Evolutionary conservation across 1,140 invertebrate genomes (phyloP).

Genomic region (Carcinoscorpius rotundicauda): DNA sequence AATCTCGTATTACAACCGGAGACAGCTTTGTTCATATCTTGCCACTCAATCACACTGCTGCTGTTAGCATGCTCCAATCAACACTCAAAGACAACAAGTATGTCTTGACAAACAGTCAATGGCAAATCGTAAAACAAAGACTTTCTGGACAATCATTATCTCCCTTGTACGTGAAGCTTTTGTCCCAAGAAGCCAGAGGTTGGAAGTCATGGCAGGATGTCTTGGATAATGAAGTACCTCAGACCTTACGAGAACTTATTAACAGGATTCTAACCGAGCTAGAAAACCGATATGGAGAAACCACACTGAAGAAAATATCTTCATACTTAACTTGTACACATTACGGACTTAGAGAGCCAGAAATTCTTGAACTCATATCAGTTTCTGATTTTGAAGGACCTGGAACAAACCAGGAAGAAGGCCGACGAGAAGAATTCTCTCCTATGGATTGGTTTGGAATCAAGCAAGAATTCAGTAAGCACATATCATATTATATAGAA

Average conservation of each 20-base stretch:
- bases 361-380: conserved; percentile 25
- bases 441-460: no score
- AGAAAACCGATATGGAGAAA: conserved; percentile 23
- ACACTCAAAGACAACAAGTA: conserved; percentile 18
- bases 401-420: background rate
- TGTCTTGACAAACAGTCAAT: conserved; percentile 13
- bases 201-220: conserved; percentile 14
- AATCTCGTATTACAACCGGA: conserved; percentile 14
- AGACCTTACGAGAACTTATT: conserved; percentile 11
- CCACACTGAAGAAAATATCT: conserved; percentile 21
- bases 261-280: conserved; percentile 12
- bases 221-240: background rate
- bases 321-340: conserved; percentile 25
- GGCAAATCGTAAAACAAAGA: conserved; percentile 8
- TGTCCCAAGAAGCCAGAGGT: conserved; percentile 9
- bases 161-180: conserved; percentile 19
- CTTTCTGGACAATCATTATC: conserved; percentile 1
- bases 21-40: conserved; percentile 15
- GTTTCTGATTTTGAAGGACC: conserved; percentile 9
- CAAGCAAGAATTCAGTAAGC: no score
- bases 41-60: conserved; percentile 6
- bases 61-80: conserved; percentile 16
- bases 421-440: background rate
- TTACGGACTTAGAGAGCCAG: conserved; percentile 28
- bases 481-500: no score